Percentiles rank a stretch among this genome's conserved stretches.
These are phyloP conservation scores for Patagioenas fasciata DNA, from an alignment of 2,113 vertebrate species.

Conservation along the genomic window DNA sequence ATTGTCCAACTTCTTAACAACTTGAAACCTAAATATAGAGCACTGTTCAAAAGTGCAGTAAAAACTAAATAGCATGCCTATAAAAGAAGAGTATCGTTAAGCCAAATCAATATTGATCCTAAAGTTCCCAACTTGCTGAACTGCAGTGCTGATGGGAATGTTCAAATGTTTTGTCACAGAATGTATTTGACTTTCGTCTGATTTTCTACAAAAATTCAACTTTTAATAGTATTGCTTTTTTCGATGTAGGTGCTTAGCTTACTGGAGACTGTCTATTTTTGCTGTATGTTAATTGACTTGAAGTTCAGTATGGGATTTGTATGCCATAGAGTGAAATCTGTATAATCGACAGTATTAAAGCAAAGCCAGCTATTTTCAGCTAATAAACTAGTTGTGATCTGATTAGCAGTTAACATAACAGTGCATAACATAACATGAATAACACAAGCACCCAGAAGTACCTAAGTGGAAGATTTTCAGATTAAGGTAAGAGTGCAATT, in stretches of 20 bases:
- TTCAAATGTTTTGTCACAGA: neutral
- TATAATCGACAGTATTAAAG: neutral
- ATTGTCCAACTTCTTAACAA: neutral
- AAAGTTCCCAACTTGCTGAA: neutral
- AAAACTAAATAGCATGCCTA: neutral
- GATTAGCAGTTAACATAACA: neutral
- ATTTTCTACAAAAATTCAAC: neutral
- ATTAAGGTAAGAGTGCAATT: neutral
- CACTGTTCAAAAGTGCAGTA: neutral
- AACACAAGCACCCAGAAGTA: neutral
- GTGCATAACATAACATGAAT: neutral
- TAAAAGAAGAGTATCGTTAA: neutral
- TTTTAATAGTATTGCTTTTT: neutral
- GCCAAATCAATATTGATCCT: neutral
- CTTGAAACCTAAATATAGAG: neutral
- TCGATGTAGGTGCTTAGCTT: neutral
- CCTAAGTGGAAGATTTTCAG: rapidly evolving
- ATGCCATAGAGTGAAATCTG: neutral
- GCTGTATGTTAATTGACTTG: neutral
- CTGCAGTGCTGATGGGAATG: neutral
- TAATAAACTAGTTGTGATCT: neutral
- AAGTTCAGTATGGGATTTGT: neutral
- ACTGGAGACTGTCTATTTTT: neutral
- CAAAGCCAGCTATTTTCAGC: conserved; percentile 3
- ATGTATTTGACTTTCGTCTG: neutral